A percentile compares a stretch with the other conserved stretches of the same genome.
Conservation (phyloP, 1,140 invertebrate species). For the Argopecten irradians region DNA sequence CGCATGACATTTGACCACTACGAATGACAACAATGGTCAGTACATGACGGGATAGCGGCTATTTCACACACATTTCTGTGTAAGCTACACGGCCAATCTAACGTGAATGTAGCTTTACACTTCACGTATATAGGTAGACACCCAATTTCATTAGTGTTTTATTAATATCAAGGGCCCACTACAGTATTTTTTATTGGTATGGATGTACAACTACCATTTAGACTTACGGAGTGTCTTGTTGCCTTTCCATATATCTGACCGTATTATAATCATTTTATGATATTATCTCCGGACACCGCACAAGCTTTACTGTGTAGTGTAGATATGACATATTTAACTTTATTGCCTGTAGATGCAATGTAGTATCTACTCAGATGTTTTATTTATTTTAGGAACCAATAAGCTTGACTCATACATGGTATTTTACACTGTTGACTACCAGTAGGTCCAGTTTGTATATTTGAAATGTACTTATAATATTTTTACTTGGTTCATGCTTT, state of each 20-base stretch:
- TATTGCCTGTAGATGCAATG: too few relatives aligned
- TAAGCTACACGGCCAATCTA: neutral
- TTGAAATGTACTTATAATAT: too few relatives aligned
- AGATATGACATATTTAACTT: neutral
- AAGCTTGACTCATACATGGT: too few relatives aligned
- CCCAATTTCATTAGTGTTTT: neutral
- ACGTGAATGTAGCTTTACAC: neutral
- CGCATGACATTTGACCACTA: neutral
- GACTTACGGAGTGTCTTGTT: neutral
- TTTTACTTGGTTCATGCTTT: too few relatives aligned
- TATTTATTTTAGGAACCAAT: too few relatives aligned
- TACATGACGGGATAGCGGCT: neutral
- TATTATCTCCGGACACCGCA: neutral
- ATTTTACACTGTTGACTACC: too few relatives aligned
- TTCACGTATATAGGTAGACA: neutral
- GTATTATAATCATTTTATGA: neutral
- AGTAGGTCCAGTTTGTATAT: too few relatives aligned
- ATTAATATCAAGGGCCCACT: neutral
- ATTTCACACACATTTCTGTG: slow-evolving; percentile 1
- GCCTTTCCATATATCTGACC: neutral
- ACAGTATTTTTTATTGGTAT: neutral
- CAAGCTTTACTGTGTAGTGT: neutral
- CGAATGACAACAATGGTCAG: neutral
- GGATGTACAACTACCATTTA: neutral
- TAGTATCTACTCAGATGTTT: too few relatives aligned